These are phyloP conservation scores for Ormyrus thymus DNA, from an alignment of 2,888 invertebrate species.

Conservation along the genomic window DNA sequence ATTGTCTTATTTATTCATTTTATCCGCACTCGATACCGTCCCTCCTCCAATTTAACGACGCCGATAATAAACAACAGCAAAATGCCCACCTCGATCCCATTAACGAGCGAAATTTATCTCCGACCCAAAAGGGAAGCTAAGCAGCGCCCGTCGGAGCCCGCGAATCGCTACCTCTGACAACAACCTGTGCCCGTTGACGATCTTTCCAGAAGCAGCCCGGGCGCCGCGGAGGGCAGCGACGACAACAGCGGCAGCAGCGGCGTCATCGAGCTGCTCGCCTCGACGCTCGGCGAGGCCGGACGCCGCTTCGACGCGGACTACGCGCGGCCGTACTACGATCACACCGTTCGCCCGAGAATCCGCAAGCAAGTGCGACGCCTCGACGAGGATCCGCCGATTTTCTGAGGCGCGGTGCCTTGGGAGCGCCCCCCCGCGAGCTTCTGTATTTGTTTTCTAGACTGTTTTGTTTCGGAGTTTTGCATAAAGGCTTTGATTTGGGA, in stretches of 20 bases:
- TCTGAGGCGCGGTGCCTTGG: too few species aligned
- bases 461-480: neutral
- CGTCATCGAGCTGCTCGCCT: conserved; percentile 44
- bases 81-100: too few species aligned
- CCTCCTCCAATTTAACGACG: too few species aligned
- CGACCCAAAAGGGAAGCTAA: too few species aligned
- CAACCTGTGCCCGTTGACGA: neutral
- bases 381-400: conserved; percentile 65
- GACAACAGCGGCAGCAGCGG: conserved; percentile 7
- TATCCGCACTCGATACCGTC: too few species aligned
- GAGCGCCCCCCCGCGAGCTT: too few species aligned
- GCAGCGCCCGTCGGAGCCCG: too few species aligned
- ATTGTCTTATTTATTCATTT: too few species aligned
- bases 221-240: conserved; percentile 6
- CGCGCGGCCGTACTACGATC: conserved; percentile 50
- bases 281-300: conserved; percentile 8
- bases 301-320: conserved; percentile 36
- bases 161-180: neutral
- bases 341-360: conserved; percentile 48
- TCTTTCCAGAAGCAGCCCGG: conserved; percentile 33
- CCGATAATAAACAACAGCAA: too few species aligned
- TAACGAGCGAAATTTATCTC: too few species aligned
- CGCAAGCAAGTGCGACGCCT: conserved; percentile 61
- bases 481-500: neutral
- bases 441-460: too few species aligned